Conservation (phyloP, 2,888 invertebrate genomes). For the Oeneis ivallda region DNA sequence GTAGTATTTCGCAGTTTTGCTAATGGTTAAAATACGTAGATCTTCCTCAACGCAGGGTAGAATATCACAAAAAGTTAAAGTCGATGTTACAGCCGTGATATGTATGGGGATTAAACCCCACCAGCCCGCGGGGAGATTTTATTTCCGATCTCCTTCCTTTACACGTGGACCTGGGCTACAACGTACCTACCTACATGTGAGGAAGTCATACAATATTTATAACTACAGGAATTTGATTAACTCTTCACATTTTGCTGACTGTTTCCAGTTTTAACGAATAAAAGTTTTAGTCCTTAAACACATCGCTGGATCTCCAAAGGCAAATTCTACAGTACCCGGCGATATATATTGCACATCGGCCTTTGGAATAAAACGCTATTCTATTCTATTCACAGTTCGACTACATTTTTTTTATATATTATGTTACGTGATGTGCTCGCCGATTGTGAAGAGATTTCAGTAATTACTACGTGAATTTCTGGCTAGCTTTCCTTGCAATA, state of each 20-base stretch:
- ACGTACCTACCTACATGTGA: slow-evolving; percentile 56
- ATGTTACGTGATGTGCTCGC: too few species aligned
- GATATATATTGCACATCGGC: too few species aligned
- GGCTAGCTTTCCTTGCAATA: too few species aligned
- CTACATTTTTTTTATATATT: too few species aligned
- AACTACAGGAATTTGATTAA: slow-evolving; percentile 33
- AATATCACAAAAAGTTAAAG: slow-evolving; percentile 65
- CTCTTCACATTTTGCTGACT: slow-evolving; percentile 23
- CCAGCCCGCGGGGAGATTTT: slow-evolving; percentile 68
- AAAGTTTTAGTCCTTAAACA: neutral
- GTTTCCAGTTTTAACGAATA: slow-evolving; percentile 6
- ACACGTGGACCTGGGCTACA: slow-evolving; percentile 68
- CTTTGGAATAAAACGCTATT: too few species aligned
- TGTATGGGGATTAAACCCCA: slow-evolving; percentile 68
- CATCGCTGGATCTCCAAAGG: too few species aligned
- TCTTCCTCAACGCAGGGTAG: slow-evolving; percentile 46
- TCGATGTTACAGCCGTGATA: slow-evolving; percentile 70
- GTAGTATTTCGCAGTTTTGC: neutral
- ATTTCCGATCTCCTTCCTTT: slow-evolving; percentile 72
- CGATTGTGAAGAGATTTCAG: too few species aligned
- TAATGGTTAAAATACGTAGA: slow-evolving; percentile 28
- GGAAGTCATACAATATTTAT: slow-evolving; percentile 42
- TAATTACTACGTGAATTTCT: too few species aligned
- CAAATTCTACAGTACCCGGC: too few species aligned
- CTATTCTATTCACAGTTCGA: too few species aligned